These are phyloP conservation scores for Chloroceryle amazona DNA, from an alignment of 2,797 vertebrate species.

Conservation along the genomic window DNA sequence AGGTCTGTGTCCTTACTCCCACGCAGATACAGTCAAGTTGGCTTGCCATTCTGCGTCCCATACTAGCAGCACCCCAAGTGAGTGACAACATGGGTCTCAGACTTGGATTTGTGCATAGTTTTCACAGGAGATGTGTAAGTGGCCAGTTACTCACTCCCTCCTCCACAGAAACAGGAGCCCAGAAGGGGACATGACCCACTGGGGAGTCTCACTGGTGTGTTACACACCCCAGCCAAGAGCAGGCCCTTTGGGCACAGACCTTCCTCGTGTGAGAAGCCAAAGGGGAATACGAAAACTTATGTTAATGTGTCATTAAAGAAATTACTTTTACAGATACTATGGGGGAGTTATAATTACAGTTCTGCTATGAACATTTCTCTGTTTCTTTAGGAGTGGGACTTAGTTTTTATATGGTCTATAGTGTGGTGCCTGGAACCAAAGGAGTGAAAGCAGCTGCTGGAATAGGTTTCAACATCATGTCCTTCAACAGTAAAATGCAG, in stretches of 20 bases:
- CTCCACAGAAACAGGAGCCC: neutral
- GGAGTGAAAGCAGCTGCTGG: neutral
- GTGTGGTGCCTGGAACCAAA: neutral
- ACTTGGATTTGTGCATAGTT: neutral
- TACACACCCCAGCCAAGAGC: neutral
- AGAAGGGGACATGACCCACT: neutral
- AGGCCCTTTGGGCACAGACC: neutral
- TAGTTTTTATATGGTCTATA: neutral
- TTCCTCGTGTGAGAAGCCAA: neutral
- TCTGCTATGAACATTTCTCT: neutral
- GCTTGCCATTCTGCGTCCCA: neutral
- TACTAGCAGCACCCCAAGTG: neutral
- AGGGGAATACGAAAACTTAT: neutral
- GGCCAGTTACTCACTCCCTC: neutral
- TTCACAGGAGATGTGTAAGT: neutral
- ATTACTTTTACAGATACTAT: neutral
- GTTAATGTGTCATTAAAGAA: neutral
- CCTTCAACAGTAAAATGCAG: neutral
- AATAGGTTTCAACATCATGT: neutral
- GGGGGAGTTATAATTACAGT: neutral
- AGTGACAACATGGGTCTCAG: fast-evolving
- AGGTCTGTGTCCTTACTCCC: neutral
- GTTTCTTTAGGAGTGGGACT: neutral
- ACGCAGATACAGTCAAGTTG: neutral
- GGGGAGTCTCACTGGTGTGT: neutral